A percentile compares a stretch with the other conserved stretches of the same genome.
These are phyloP conservation scores for Anthrax anthrax DNA, from an alignment of 2,888 invertebrate species.

Conservation along the genomic window DNA sequence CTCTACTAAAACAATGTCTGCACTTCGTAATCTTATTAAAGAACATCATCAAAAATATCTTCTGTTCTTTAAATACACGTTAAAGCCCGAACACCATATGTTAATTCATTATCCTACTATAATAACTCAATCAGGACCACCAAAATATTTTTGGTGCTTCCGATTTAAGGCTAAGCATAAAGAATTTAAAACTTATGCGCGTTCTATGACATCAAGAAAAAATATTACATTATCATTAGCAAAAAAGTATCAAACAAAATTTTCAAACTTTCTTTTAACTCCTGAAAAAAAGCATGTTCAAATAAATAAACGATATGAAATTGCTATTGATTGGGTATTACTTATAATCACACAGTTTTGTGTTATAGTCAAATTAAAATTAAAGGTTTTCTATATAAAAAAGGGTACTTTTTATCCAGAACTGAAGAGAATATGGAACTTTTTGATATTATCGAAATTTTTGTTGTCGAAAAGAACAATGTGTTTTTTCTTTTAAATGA, in stretches of 20 bases:
- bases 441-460: no score
- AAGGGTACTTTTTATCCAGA: no score
- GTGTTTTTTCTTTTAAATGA: no score
- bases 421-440: no score
- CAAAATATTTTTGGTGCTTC: constrained; percentile 2
- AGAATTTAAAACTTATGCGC: neutral
- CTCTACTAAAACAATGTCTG: neutral
- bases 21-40: neutral
- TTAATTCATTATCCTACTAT: constrained; percentile 3
- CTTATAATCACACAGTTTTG: no score
- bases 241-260: constrained; percentile 1
- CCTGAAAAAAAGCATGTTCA: no score
- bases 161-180: neutral
- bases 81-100: constrained; percentile 4
- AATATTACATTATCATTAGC: constrained; percentile 5
- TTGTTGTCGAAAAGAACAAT: no score
- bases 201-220: neutral
- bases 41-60: constrained; percentile 1
- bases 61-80: neutral
- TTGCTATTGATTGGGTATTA: no score
- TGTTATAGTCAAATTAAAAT: no score
- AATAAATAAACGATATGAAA: no score
- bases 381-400: no score
- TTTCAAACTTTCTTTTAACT: neutral
- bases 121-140: constrained; percentile 1